Percentiles rank a stretch among this genome's conserved stretches.
These are phyloP conservation scores for Pogonognathellus flavescens DNA, from an alignment of 1,140 invertebrate species.

Conservation along the genomic window DNA sequence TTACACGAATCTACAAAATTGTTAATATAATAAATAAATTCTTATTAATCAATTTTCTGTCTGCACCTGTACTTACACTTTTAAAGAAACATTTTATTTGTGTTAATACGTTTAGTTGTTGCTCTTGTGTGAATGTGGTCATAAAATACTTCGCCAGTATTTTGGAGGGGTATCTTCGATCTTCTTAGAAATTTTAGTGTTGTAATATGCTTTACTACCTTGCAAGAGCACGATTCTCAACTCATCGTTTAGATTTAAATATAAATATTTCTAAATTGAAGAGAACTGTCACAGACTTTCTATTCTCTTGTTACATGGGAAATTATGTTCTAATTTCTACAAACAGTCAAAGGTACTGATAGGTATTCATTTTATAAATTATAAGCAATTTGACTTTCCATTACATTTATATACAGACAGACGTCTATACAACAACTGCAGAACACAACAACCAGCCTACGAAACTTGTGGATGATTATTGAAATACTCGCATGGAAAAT, in stretches of 20 bases:
- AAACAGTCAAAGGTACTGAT: slow-evolving; percentile 11
- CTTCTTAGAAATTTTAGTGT: too few species aligned
- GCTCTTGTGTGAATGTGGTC: too few species aligned
- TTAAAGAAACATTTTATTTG: too few species aligned
- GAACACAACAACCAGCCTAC: too few species aligned
- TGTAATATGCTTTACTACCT: neutral
- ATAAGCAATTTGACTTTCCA: slow-evolving; percentile 24
- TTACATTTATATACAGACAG: neutral
- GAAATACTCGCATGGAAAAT: too few species aligned
- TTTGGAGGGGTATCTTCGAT: too few species aligned
- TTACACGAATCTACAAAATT: too few species aligned
- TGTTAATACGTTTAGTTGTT: too few species aligned
- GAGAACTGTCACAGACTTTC: slow-evolving; percentile 31
- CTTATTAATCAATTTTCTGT: too few species aligned
- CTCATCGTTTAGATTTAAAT: slow-evolving; percentile 32
- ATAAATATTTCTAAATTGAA: slow-evolving; percentile 33
- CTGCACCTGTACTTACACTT: too few species aligned
- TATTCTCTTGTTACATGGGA: slow-evolving; percentile 37
- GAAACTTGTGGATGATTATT: neutral
- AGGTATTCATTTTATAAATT: slow-evolving; percentile 42
- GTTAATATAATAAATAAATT: too few species aligned
- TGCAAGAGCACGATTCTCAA: slow-evolving; percentile 21
- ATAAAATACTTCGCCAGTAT: too few species aligned
- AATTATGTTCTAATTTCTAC: slow-evolving; percentile 48
- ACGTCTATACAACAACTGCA: neutral